phyloP scores from a whole-genome alignment of 2,888 invertebrate genomes.

The Labia minor region DNA sequence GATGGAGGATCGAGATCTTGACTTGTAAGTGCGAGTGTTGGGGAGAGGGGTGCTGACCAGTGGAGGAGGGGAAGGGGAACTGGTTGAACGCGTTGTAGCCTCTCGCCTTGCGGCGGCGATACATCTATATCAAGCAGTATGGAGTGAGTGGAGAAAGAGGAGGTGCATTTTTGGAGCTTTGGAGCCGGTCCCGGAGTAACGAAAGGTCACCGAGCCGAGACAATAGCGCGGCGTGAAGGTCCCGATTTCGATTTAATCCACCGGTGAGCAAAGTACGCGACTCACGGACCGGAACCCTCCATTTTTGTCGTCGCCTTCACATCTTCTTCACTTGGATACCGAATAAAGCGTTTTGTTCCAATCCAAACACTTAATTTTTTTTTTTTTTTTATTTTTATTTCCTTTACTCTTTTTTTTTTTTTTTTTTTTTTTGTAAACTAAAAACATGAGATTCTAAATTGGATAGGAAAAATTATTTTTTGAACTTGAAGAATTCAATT shows the following conservation, averaged over 20 bases:
- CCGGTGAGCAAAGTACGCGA: background rate
- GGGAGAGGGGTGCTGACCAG: background rate
- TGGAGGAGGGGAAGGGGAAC: background rate
- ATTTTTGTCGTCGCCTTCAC: background rate
- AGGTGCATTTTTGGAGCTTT: background rate
- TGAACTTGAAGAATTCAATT: no score
- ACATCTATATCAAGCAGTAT: background rate
- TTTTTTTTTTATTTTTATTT: no score
- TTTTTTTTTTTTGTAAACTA: no score
- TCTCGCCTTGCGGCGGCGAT: background rate
- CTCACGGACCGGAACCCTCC: background rate
- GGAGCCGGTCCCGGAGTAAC: background rate
- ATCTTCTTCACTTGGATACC: background rate
- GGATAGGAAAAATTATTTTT: no score
- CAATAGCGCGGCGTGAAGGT: background rate
- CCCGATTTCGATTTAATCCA: slow-evolving; percentile 1
- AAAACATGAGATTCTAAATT: no score
- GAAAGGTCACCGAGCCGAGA: slow-evolving; percentile 5
- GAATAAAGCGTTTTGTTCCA: no score
- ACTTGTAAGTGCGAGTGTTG: no score
- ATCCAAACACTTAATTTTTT: no score
- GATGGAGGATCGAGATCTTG: no score
- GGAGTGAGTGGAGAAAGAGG: background rate
- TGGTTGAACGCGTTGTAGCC: slow-evolving; percentile 1
- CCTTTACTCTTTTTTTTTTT: no score